phyloP scores from a whole-genome alignment of 2,888 invertebrate genomes.

The Leuctra nigra region DNA sequence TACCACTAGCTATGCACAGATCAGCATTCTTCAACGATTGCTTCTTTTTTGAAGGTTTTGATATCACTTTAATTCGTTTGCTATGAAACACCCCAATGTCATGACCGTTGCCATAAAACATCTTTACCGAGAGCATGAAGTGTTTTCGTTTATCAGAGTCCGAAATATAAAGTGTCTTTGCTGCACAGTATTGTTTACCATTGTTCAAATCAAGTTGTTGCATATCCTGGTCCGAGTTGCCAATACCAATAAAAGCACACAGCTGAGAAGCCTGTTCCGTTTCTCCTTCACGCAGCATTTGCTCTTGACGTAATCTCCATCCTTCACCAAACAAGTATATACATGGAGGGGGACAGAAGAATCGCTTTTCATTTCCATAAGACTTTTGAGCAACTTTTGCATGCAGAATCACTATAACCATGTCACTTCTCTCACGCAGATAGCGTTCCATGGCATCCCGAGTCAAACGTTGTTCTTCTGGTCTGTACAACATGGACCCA shows the following conservation, averaged over 20 bases:
- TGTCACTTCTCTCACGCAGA: constrained; percentile 86
- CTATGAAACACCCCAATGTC: constrained; percentile 99
- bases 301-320: constrained; percentile 92
- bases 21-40: constrained; percentile 99
- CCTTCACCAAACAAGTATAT: constrained; percentile 98
- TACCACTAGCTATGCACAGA: constrained; percentile 97
- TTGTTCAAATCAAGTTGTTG: constrained; percentile 95
- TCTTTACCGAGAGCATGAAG: constrained; percentile 97
- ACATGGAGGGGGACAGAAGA: constrained; percentile 99
- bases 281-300: constrained; percentile 85
- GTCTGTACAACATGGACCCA: constrained; percentile 46
- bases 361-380: constrained; percentile 98
- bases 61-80: constrained; percentile 98
- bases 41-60: constrained; percentile 99
- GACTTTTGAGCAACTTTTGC: constrained; percentile 99
- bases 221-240: constrained; percentile 98
- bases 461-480: constrained; percentile 76
- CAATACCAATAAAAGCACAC: constrained; percentile 99
- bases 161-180: constrained; percentile 97
- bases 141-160: constrained; percentile 99
- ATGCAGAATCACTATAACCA: constrained; percentile 95
- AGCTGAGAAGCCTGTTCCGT: constrained; percentile 86
- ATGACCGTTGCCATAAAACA: constrained; percentile 98
- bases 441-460: constrained; percentile 96
- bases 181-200: constrained; percentile 98